Conservation (phyloP, 2,113 vertebrate species). For the Turdus rufiventris region DNA sequence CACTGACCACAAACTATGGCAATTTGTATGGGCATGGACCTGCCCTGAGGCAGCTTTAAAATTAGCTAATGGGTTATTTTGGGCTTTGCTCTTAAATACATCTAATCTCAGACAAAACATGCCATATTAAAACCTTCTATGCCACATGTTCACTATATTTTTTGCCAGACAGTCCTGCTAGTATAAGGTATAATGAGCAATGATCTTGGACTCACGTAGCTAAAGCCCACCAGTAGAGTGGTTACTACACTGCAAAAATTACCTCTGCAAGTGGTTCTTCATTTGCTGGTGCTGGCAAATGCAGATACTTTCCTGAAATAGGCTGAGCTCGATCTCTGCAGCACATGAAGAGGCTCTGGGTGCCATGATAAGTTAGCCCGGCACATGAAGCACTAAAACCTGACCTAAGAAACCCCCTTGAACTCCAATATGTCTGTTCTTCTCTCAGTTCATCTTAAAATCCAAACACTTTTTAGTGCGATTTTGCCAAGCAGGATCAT, state of each 20-base stretch:
- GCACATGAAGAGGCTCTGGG: background rate
- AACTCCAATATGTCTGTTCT: background rate
- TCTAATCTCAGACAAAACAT: slow-evolving; percentile 22
- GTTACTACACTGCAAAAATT: background rate
- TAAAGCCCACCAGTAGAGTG: background rate
- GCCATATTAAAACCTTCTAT: background rate
- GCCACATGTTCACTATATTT: background rate
- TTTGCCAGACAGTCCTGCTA: background rate
- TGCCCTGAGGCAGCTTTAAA: slow-evolving; percentile 1
- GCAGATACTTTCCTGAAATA: background rate
- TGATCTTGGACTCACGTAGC: background rate
- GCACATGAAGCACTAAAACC: background rate
- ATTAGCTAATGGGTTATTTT: background rate
- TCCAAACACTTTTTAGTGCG: background rate
- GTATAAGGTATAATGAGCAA: background rate
- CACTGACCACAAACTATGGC: background rate
- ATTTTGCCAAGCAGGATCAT: background rate
- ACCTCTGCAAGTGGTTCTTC: background rate
- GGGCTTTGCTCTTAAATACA: background rate
- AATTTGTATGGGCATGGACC: background rate
- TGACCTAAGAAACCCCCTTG: background rate
- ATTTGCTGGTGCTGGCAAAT: background rate
- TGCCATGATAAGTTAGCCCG: background rate
- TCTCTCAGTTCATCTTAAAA: background rate
- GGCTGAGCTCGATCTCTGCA: background rate